phyloP scores from a whole-genome alignment of 2,797 vertebrate species.

The Sebastes matsubarae region DNA sequence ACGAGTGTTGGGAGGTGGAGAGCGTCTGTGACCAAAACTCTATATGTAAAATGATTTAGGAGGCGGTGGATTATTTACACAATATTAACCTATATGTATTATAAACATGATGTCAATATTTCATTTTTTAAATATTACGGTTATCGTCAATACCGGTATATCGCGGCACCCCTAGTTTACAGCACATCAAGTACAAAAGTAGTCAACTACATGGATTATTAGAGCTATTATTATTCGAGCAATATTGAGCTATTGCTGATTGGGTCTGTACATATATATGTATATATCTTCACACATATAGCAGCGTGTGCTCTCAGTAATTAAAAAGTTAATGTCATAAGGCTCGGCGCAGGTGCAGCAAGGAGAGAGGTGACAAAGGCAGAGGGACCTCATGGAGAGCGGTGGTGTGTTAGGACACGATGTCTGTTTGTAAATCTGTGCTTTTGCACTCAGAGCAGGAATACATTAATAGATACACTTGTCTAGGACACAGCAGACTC shows the following conservation, averaged over 20 bases:
- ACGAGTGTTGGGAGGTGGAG: background rate
- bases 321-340: constrained; percentile 41
- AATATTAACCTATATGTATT: background rate
- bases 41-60: background rate
- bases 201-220: background rate
- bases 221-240: too few relatives aligned
- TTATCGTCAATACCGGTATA: background rate
- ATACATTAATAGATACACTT: constrained; percentile 83
- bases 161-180: background rate
- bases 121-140: background rate
- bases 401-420: constrained; percentile 59
- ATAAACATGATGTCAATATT: background rate
- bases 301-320: constrained; percentile 17
- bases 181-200: background rate
- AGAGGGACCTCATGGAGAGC: constrained; percentile 68
- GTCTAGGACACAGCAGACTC: constrained; percentile 67
- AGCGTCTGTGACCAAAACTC: background rate
- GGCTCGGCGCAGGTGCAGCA: constrained; percentile 46
- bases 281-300: background rate
- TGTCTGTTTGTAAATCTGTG: constrained; percentile 77
- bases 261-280: background rate
- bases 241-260: background rate
- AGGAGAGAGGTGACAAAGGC: constrained; percentile 53
- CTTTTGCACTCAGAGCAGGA: constrained; percentile 70
- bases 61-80: background rate